Percentiles rank a stretch among this genome's conserved stretches.
These are phyloP conservation scores for Drosophila tropicalis DNA, from an alignment of 1,140 invertebrate genomes.

Conservation along the genomic window DNA sequence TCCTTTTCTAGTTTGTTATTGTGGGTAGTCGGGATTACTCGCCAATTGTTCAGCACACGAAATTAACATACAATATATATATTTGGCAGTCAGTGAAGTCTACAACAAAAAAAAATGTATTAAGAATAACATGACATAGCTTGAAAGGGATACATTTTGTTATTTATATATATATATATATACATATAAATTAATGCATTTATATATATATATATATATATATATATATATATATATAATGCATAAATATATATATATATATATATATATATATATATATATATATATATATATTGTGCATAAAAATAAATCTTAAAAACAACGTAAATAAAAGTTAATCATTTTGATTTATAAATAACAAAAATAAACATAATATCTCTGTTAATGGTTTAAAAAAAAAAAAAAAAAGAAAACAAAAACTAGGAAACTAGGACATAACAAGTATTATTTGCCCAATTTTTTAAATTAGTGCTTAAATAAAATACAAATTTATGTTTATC, in stretches of 20 bases:
- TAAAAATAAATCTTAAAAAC: constrained; percentile 10
- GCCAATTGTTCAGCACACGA: constrained; percentile 80
- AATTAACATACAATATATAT: constrained; percentile 28
- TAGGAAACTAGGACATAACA: constrained; percentile 1
- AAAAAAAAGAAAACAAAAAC: neutral
- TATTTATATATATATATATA: constrained; percentile 64
- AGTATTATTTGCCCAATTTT: constrained; percentile 5
- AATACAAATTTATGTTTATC: constrained; percentile 36
- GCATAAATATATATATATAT: constrained; percentile 25
- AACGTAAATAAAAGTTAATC: constrained; percentile 10
- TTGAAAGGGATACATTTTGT: constrained; percentile 77
- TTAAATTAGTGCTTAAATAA: constrained; percentile 4
- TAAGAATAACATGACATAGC: constrained; percentile 43
- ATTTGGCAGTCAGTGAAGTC: constrained; percentile 46
- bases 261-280: constrained; percentile 29
- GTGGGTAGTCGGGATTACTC: constrained; percentile 44
- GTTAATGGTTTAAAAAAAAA: neutral
- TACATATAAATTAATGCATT: constrained; percentile 67
- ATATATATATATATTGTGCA: constrained; percentile 31
- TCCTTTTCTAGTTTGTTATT: constrained; percentile 41
- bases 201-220: constrained; percentile 32
- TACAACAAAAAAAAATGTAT: constrained; percentile 23
- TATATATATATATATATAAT: constrained; percentile 27
- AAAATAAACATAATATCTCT: constrained; percentile 10
- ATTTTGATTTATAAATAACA: constrained; percentile 24